phyloP scores from a whole-genome alignment of 2,797 vertebrate genomes.

The Trematomus bernacchii region DNA sequence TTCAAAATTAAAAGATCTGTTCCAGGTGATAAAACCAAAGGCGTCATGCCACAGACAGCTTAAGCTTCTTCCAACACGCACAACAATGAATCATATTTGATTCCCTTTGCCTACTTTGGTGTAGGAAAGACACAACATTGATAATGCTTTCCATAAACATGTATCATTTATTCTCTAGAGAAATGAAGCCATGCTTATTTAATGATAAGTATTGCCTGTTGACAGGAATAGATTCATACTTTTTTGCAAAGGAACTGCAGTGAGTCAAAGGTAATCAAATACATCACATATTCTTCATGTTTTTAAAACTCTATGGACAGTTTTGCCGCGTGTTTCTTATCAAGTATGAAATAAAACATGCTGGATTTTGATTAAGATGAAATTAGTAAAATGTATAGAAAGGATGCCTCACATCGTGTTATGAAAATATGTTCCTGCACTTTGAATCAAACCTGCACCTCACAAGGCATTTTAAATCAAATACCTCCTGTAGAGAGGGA shows the following conservation, averaged over 20 bases:
- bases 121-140: constrained; percentile 19
- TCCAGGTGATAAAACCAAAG: constrained; percentile 73
- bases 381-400: constrained; percentile 22
- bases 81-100: constrained; percentile 37
- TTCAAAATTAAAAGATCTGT: constrained; percentile 81
- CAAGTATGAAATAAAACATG: constrained; percentile 10
- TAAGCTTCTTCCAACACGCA: constrained; percentile 12
- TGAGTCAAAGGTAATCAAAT: constrained; percentile 3
- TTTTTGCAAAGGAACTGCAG: constrained; percentile 25
- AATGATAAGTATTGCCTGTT: constrained; percentile 29
- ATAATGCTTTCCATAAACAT: constrained; percentile 35
- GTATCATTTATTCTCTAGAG: constrained; percentile 2
- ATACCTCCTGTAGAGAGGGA: constrained; percentile 42
- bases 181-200: constrained; percentile 44
- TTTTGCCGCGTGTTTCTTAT: background rate
- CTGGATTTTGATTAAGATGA: constrained; percentile 1
- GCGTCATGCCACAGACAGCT: constrained; percentile 32
- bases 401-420: background rate
- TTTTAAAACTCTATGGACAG: constrained; percentile 24
- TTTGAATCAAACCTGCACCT: constrained; percentile 28
- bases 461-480: constrained; percentile 49
- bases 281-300: background rate
- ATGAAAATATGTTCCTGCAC: constrained; percentile 11
- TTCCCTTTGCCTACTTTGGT: constrained; percentile 51
- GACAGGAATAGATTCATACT: constrained; percentile 23